Evolutionary conservation across 2,797 vertebrate genomes (phyloP).

Genomic region (Danio tinwini): DNA sequence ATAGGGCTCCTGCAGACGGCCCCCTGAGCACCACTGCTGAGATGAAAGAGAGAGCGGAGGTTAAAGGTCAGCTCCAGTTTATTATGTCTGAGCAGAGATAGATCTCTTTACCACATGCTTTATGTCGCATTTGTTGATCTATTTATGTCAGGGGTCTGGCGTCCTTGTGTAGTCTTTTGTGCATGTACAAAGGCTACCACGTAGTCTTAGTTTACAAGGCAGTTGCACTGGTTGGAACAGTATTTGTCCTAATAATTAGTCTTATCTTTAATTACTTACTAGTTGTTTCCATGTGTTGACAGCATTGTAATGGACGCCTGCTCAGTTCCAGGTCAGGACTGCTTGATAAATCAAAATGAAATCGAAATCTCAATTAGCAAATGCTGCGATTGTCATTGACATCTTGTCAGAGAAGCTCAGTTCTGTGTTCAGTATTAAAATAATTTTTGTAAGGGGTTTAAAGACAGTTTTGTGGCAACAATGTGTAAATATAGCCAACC

Average conservation of each 20-base stretch:
- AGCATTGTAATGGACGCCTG: not conserved
- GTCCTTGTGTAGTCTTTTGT: not conserved
- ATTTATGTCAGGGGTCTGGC: not conserved
- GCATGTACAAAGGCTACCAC: not conserved
- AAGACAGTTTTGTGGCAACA: no score
- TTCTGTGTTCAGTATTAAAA: no score
- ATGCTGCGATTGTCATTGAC: no score
- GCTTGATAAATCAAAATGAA: no score
- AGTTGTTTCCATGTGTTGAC: not conserved
- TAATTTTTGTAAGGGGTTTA: no score
- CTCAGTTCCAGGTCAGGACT: not conserved
- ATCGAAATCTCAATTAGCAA: no score
- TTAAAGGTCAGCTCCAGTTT: slow-evolving; percentile 40
- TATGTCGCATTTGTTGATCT: slow-evolving; percentile 12
- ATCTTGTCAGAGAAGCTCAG: no score
- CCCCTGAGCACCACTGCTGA: slow-evolving; percentile 16
- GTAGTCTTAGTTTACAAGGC: not conserved
- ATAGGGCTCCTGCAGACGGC: slow-evolving; percentile 78
- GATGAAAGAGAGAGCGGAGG: slow-evolving; percentile 22
- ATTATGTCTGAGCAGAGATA: slow-evolving; percentile 23
- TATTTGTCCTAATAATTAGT: not conserved
- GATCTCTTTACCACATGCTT: not conserved
- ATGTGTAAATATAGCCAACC: no score
- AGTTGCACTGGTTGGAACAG: not conserved
- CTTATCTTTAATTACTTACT: not conserved